A percentile compares a stretch with the other conserved stretches of the same genome.
Evolutionary conservation across 37 sponge, comb jelly and placozoan genomes (phyloP).

Genomic region (Aphrocallistes beatrix): DNA sequence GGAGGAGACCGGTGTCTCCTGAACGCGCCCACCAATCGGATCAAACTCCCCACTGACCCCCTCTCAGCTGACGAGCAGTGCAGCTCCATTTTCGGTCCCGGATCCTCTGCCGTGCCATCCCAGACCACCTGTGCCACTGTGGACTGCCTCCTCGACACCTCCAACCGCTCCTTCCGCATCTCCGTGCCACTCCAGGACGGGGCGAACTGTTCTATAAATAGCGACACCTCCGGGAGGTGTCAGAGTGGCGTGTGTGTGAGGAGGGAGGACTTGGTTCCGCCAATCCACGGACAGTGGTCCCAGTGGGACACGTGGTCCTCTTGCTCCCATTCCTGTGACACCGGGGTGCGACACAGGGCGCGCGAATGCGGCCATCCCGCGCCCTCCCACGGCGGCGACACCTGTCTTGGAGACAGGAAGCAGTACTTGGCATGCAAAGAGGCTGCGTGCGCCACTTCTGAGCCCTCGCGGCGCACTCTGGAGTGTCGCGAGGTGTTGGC

Average conservation of each 20-base stretch:
- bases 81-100: not conserved
- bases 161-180: not conserved
- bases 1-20: not conserved
- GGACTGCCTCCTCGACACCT: not conserved
- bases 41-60: not conserved
- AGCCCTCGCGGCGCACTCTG: not conserved
- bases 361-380: not conserved
- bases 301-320: not conserved
- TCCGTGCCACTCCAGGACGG: not conserved
- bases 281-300: not conserved
- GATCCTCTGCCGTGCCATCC: not conserved
- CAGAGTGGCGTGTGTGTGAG: not conserved
- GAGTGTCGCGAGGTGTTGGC: not conserved
- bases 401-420: not conserved
- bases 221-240: not conserved
- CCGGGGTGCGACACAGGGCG: not conserved
- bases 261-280: not conserved
- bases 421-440: not conserved
- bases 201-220: not conserved
- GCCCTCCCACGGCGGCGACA: not conserved
- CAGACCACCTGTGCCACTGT: not conserved
- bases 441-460: not conserved
- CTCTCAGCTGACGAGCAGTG: slow-evolving; percentile 7
- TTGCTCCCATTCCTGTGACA: not conserved
- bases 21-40: not conserved